Evolutionary conservation across 2,797 vertebrate genomes (phyloP), one percentile per base, ranked within the genome.

Genomic region (Potorous gilbertii): DNA sequence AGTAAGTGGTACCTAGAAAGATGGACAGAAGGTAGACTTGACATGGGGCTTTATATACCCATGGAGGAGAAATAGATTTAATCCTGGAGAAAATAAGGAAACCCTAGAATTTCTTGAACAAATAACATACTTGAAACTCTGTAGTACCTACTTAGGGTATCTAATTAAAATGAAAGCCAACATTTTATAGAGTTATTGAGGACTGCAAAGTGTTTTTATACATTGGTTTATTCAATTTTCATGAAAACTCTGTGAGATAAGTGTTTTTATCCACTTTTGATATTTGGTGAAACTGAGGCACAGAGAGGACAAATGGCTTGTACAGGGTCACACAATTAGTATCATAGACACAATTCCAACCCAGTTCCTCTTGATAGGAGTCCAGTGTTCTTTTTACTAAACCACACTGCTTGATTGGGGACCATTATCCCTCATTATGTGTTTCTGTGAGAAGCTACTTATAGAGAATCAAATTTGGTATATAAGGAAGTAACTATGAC

Each of bases 381-480:
- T n/a, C 34, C 40, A 46, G 18, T 81, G 21, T 81, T 40, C 16
- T 74, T 31, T 46, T 46, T 62, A 34, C 14, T 81, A 81, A 0
- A 46, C 21, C 18, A 81, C 40, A 46, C 21, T 81, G 74, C 18
- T 40, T 94, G 94, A 94, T 95, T 98, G 90, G 97, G 93, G 97
- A 97, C 97, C 97, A 97, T 98, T 97, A 97, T 96, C 95, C 97
- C 98, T 98, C 97, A 97, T 98, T 98, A 98, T 97, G 95, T 93
- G 94, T 90, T 95, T 97, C 93, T 12, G 14, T 97, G 97, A 94
- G 97, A 96, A 97, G 98, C 96, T 46, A 55, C 96, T 97, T 96
- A 97, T 96, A 94, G 90, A 46, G 2, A 96, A 95, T 55, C 96
- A 55, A 90, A 96, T 98, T 97, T 97, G 97, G 97, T 98, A 96